phyloP scores from a whole-genome alignment of 2,113 vertebrate genomes.

The Bubo scandiacus region DNA sequence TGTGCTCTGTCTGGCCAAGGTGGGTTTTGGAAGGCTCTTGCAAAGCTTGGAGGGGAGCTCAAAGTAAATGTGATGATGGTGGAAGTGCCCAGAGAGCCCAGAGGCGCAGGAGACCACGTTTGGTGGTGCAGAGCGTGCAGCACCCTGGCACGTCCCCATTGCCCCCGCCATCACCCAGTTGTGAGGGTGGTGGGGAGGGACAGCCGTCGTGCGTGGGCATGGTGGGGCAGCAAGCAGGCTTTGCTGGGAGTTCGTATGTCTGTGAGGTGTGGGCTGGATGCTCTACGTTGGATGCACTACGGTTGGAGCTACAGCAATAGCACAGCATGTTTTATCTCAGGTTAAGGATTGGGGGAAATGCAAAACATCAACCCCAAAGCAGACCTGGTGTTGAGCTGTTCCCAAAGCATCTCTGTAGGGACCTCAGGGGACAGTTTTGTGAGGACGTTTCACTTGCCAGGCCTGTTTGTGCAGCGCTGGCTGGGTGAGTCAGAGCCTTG shows the following conservation, averaged over 20 bases:
- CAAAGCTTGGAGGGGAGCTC: neutral
- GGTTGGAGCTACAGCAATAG: neutral
- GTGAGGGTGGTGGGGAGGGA: neutral
- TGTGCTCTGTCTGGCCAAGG: neutral
- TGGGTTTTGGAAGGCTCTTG: neutral
- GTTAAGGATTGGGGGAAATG: neutral
- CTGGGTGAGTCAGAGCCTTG: neutral
- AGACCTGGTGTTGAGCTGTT: neutral
- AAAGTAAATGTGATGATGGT: rapidly evolving
- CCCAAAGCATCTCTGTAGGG: rapidly evolving
- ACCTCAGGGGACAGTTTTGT: neutral
- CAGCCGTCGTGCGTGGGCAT: rapidly evolving
- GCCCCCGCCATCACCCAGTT: neutral
- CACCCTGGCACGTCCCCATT: neutral
- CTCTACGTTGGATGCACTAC: neutral
- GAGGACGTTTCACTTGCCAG: neutral
- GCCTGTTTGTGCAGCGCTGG: neutral
- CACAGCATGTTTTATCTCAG: rapidly evolving
- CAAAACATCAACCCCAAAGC: neutral
- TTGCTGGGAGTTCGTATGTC: neutral
- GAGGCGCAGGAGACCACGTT: rapidly evolving
- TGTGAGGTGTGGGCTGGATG: rapidly evolving
- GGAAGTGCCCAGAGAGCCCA: neutral
- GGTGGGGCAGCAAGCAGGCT: neutral
- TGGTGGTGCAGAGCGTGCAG: neutral